phyloP scores from a whole-genome alignment of 2,888 invertebrate species.

The Watsonalla cultraria region DNA sequence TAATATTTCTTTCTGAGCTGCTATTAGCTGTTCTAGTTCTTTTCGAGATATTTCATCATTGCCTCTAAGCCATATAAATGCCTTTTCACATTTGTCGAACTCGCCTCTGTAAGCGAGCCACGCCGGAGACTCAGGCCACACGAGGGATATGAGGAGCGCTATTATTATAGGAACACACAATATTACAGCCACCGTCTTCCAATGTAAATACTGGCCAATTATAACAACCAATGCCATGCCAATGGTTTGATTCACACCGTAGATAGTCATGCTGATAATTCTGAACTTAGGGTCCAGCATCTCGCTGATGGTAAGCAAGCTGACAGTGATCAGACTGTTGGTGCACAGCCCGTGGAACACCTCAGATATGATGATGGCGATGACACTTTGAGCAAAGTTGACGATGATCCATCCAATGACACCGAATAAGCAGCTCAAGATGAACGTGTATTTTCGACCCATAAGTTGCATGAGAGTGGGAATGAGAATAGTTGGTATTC shows the following conservation, averaged over 20 bases:
- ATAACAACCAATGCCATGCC: constrained; percentile 16
- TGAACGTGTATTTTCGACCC: constrained; percentile 22
- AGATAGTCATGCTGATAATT: constrained; percentile 13
- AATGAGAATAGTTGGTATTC: constrained; percentile 23
- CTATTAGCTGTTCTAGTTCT: constrained; percentile 15
- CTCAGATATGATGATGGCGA: constrained; percentile 18
- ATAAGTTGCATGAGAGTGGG: constrained; percentile 23
- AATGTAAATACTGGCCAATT: constrained; percentile 18
- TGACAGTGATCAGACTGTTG: constrained; percentile 16
- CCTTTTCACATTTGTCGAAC: constrained; percentile 17
- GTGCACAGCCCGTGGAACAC: constrained; percentile 21
- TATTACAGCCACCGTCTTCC: constrained; percentile 18
- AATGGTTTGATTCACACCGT: constrained; percentile 11
- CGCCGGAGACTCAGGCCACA: constrained; percentile 22
- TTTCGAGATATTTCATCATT: constrained; percentile 9
- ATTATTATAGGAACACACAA: constrained; percentile 12
- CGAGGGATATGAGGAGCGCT: constrained; percentile 8
- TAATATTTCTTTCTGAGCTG: constrained; percentile 13
- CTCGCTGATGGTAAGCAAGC: constrained; percentile 20
- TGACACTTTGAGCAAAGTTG: constrained; percentile 7
- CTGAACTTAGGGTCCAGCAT: constrained; percentile 21
- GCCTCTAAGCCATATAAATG: constrained; percentile 18
- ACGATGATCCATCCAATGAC: constrained; percentile 20
- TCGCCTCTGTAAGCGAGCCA: constrained; percentile 24
- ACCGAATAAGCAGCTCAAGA: constrained; percentile 16